These are phyloP conservation scores for Anser cygnoides DNA, from an alignment of 2,113 vertebrate genomes.

Conservation along the genomic window DNA sequence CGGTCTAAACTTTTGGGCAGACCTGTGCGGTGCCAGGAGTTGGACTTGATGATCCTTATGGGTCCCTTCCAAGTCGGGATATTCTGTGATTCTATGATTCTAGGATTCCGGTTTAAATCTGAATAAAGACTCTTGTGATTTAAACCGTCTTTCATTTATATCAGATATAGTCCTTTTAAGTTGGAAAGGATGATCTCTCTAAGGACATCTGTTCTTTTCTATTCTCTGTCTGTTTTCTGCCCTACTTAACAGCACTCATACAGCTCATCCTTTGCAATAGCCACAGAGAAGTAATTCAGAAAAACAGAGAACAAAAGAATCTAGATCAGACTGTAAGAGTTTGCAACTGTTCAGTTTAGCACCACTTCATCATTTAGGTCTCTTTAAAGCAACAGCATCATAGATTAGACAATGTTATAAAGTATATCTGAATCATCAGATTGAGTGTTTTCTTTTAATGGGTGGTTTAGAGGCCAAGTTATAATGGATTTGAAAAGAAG, in stretches of 20 bases:
- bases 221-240: neutral
- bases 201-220: neutral
- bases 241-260: neutral
- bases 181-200: neutral
- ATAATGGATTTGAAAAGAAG: neutral
- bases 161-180: neutral
- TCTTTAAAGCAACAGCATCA: constrained; percentile 7
- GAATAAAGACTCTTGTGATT: neutral
- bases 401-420: constrained; percentile 9
- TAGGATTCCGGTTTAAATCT: neutral
- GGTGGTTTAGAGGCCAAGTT: neutral
- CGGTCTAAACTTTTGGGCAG: too few species aligned
- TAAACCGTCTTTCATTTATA: neutral
- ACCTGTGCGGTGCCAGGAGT: too few species aligned
- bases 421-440: constrained; percentile 44
- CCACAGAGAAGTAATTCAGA: neutral
- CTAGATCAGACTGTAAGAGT: neutral
- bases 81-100: too few species aligned
- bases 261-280: constrained; percentile 4
- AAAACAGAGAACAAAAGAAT: constrained; percentile 21
- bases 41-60: too few species aligned
- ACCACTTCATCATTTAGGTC: neutral
- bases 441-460: neutral
- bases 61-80: too few species aligned
- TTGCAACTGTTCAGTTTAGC: neutral